These are phyloP conservation scores for Oreortyx pictus DNA, from an alignment of 2,797 vertebrate genomes.

Conservation along the genomic window DNA sequence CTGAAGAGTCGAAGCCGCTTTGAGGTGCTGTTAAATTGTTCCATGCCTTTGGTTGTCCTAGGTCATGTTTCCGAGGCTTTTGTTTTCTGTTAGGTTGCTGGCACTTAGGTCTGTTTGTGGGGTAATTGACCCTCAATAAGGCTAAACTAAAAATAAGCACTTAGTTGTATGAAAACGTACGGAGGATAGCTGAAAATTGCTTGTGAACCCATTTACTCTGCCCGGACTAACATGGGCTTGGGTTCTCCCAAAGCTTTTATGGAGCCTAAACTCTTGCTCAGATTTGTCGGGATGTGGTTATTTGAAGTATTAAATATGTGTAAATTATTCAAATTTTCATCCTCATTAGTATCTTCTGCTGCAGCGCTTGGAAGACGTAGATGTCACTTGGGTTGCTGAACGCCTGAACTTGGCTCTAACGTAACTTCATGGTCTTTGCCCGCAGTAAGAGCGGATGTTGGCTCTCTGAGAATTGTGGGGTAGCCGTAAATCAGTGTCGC, in stretches of 20 bases:
- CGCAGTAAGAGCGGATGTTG: background rate
- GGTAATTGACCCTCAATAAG: background rate
- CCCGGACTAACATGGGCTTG: background rate
- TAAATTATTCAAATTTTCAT: background rate
- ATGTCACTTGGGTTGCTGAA: background rate
- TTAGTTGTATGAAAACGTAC: background rate
- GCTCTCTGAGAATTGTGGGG: background rate
- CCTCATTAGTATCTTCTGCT: background rate
- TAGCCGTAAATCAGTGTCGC: background rate
- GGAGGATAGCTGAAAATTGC: background rate
- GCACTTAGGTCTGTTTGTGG: background rate
- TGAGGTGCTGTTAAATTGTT: background rate
- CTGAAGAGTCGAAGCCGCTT: background rate
- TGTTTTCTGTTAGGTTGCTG: background rate
- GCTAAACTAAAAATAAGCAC: background rate
- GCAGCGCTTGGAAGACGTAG: background rate
- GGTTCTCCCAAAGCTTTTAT: background rate
- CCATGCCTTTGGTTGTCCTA: background rate
- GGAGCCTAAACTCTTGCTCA: background rate
- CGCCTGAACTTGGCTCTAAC: background rate
- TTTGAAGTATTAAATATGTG: background rate
- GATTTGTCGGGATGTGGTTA: background rate
- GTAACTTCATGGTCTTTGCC: background rate
- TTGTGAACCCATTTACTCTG: background rate
- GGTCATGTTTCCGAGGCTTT: background rate